A percentile compares a stretch with the other conserved stretches of the same genome.
phyloP scores from a whole-genome alignment of 2,797 vertebrate species.

The Dendrocincla tyrannina region DNA sequence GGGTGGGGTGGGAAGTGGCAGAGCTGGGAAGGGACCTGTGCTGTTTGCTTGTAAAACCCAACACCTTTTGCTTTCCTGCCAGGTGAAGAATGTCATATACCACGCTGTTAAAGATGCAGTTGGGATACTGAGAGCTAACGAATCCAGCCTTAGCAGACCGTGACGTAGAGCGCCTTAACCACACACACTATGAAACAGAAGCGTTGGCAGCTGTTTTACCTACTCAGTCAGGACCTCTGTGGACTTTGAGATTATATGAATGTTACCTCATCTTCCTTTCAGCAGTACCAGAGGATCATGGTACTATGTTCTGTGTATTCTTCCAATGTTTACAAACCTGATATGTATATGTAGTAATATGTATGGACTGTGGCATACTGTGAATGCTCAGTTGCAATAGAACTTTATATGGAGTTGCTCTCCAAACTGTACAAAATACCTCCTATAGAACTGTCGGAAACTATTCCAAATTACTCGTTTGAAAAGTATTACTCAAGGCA shows the following conservation, averaged over 20 bases:
- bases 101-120: constrained; percentile 83
- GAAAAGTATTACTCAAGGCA: background rate
- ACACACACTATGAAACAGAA: constrained; percentile 53
- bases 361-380: constrained; percentile 70
- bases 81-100: constrained; percentile 85
- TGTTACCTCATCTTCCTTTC: constrained; percentile 80
- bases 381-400: constrained; percentile 70
- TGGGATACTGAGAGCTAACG: constrained; percentile 78
- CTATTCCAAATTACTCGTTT: constrained; percentile 25
- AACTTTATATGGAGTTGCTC: constrained; percentile 64
- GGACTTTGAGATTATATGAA: constrained; percentile 75
- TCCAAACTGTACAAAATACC: constrained; percentile 72
- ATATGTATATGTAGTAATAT: constrained; percentile 77
- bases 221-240: constrained; percentile 76
- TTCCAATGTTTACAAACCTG: constrained; percentile 81
- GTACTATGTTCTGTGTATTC: constrained; percentile 77
- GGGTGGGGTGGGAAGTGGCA: background rate
- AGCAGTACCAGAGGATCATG: constrained; percentile 69
- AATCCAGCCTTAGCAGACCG: constrained; percentile 74
- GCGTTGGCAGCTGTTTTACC: constrained; percentile 74
- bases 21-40: accelerated
- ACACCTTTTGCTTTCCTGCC: background rate
- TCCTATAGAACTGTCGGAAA: constrained; percentile 59
- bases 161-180: constrained; percentile 50
- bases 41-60: background rate